Base-by-base conservation (phyloP, 2,113 vertebrate species). In the Spilogale gracilis region DNA sequence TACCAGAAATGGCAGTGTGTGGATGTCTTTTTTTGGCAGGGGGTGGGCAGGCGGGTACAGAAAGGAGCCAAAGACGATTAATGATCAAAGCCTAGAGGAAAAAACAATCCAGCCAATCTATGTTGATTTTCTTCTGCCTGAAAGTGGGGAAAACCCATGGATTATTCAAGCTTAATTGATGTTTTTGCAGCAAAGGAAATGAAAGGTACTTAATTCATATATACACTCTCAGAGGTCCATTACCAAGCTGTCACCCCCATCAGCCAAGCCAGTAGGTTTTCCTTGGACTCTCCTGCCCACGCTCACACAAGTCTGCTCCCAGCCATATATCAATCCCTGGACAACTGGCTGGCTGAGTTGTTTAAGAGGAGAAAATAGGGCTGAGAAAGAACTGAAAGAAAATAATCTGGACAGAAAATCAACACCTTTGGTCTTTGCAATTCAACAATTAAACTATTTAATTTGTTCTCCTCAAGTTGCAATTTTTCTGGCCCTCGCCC, bases 141-240 rank as follows among this genome's bases (percentile, higher is more conserved):
- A 92, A 95, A 74, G 89, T 96, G 81, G 21, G 92, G 80, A 38
- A 96, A 98, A 96, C 83, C 93, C 96, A 98, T 98, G 97, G 98
- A 99, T 99, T 99, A 98, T 58, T 99, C 98, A 98, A 98, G 97
- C 98, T 99, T 99, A 99, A 98, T 98, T 97, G 98, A 99, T 99
- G 97, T 96, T 97, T 98, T 91, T 91, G 87, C 7, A 71, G 97
- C 92, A 97, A 97, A 97, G 89, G 94, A 96, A 97, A 97, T 89
- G 80, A 95, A 96, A 98, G 95, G 17, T 71, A 74, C 58, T 73
- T 95, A 90, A 96, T 85, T 83, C 61, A 52, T 71, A 96, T 48
- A 83, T 54, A 85, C 18, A 92, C 12, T 94, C 81, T 92, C 84
- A 91, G 61, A 92, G 2, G 61, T 84, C 96, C 86, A 78, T 97